phyloP scores from a whole-genome alignment of 1,140 invertebrate genomes.

The Penaeus chinensis region DNA sequence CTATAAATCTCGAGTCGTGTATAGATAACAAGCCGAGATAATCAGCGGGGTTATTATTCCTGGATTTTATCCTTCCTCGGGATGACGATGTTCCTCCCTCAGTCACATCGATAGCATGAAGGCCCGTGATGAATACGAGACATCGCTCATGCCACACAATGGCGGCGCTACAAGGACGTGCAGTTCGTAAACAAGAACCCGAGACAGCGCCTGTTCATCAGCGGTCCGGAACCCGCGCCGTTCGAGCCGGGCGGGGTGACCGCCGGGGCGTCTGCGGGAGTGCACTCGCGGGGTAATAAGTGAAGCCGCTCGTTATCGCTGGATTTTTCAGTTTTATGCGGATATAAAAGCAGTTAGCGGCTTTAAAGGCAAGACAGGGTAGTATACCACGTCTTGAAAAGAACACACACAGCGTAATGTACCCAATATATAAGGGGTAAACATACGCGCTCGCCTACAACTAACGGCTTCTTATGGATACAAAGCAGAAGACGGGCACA shows the following conservation, averaged over 20 bases:
- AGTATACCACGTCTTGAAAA: too few relatives aligned
- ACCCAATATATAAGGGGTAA: too few relatives aligned
- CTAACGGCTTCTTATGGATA: too few relatives aligned
- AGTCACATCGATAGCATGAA: constrained; percentile 13
- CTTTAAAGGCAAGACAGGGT: too few relatives aligned
- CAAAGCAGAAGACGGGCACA: too few relatives aligned
- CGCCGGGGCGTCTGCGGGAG: neutral
- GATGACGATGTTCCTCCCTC: neutral
- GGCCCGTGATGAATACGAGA: constrained; percentile 20
- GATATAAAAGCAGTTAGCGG: too few relatives aligned
- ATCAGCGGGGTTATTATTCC: constrained; percentile 18
- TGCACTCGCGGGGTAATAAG: too few relatives aligned
- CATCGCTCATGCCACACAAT: constrained; percentile 43
- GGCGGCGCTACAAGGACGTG: constrained; percentile 32
- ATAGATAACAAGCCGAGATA: constrained; percentile 25
- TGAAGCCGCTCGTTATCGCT: too few relatives aligned
- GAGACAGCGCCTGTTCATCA: constrained; percentile 40
- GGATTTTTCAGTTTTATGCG: too few relatives aligned
- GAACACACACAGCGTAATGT: too few relatives aligned
- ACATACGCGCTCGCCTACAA: too few relatives aligned
- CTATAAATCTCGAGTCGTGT: constrained; percentile 30
- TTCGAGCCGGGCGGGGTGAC: neutral
- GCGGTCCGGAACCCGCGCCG: neutral
- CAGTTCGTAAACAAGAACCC: constrained; percentile 35
- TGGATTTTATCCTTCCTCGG: constrained; percentile 28